Evolutionary conservation across 2,888 invertebrate species (phyloP), one percentile per base, ranked within the genome.

Genomic region (Eupithecia exiguata): DNA sequence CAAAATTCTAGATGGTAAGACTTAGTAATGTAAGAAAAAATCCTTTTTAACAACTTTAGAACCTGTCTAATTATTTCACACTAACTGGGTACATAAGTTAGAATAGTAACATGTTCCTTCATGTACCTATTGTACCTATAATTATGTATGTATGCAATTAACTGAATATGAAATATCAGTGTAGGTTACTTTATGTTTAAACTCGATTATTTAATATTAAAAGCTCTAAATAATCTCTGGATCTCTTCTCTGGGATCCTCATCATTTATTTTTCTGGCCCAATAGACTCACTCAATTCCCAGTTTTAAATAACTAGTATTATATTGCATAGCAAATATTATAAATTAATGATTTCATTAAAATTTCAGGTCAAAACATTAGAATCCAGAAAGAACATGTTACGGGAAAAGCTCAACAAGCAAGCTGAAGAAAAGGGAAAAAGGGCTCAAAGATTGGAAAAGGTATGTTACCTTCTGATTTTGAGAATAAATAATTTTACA

Each of bases 401-500:
- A 5, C 70, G 91, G 9, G 87, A 86, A 77, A 82, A 88, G 88
- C 82, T 93, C 0, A 94, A 94, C 83, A 84, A 89, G 71, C 91
- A 91, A 79, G 92, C 92, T 21, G 84, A 85, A 70, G 91, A 92
- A 71, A 94, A 94, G 73, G 92, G 87, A 0, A 87, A 89, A 72
- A 81, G 92, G 6, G 86, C 88, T 16, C 88, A 88, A n/a, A 87
- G 89, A 74, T 74, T 93, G 12, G 89, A 88, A 75, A 88, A 90
- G 89, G 94, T 46, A 71, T 61, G 10, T 65, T 7, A 63, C 53
- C 21, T n/a, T n/a, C 49, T 49, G 4, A 53, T 46, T 53, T 63
- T 35, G 63, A 35, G 3, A 16, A 38, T 63, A 49, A 49, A n/a
- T 49, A 9, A 49, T 49, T 49, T 49, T 49, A n/a, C 49, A 49